Evolutionary conservation across 2,888 invertebrate species (phyloP).

Genomic region (Ochropleura plecta): DNA sequence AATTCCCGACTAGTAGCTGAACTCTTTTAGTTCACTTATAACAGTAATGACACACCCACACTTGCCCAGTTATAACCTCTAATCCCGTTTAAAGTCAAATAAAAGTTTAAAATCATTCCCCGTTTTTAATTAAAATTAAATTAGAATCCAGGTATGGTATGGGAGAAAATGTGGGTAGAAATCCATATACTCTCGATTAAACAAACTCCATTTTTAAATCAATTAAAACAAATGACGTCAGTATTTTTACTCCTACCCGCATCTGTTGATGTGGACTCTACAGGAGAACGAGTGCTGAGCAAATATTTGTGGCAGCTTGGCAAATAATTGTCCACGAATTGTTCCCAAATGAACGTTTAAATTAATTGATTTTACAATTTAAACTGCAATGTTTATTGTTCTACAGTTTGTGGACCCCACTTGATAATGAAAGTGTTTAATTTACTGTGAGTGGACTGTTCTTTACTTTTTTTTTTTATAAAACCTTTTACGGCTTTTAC

Average conservation of each 20-base stretch:
- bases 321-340: slow-evolving; percentile 59
- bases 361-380: slow-evolving; percentile 60
- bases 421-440: slow-evolving; percentile 7
- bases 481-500: background rate
- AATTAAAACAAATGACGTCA: slow-evolving; percentile 47
- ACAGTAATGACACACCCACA: too few species aligned
- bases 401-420: slow-evolving; percentile 32
- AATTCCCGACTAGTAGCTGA: too few species aligned
- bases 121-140: slow-evolving; percentile 20
- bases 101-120: background rate
- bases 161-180: background rate
- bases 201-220: slow-evolving; percentile 36
- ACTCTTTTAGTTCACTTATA: too few species aligned
- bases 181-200: slow-evolving; percentile 3
- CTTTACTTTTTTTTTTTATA: background rate
- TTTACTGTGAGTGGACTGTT: slow-evolving; percentile 4
- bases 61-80: background rate
- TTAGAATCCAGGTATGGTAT: slow-evolving; percentile 7
- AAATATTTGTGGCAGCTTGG: slow-evolving; percentile 61
- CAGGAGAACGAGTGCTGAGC: slow-evolving; percentile 44
- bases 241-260: slow-evolving; percentile 44
- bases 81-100: slow-evolving; percentile 3
- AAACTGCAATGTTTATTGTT: slow-evolving; percentile 24
- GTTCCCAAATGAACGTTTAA: slow-evolving; percentile 46
- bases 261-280: slow-evolving; percentile 27